phyloP scores from a whole-genome alignment of 2,113 vertebrate species.

The Mormoops blainvillei region DNA sequence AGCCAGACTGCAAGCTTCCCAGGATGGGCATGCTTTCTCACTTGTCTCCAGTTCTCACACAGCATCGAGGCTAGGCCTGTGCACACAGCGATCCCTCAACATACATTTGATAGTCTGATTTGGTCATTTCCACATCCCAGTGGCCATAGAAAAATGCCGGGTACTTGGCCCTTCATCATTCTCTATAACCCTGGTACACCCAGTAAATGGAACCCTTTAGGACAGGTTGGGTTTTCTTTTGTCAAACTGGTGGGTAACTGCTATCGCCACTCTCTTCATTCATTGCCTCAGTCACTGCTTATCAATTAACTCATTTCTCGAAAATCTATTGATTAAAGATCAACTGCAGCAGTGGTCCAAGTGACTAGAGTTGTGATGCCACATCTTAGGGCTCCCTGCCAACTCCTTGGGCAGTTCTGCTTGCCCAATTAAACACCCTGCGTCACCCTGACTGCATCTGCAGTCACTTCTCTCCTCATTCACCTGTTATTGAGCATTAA shows the following conservation, averaged over 20 bases:
- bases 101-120: not conserved
- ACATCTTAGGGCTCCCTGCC: conserved; percentile 2
- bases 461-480: conserved; percentile 1
- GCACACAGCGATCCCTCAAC: not conserved
- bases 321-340: conserved; percentile 32
- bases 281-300: not conserved
- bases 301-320: not conserved
- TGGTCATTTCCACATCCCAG: not conserved
- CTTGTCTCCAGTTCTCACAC: not conserved
- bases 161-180: not conserved
- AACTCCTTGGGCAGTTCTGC: not conserved
- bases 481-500: conserved; percentile 67
- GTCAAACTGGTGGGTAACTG: not conserved
- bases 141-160: not conserved
- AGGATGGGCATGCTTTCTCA: not conserved
- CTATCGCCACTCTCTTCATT: not conserved
- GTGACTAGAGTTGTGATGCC: not conserved
- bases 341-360: not conserved
- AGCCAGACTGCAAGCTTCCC: not conserved
- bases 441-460: not conserved
- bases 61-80: not conserved
- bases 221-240: not conserved
- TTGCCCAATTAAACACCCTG: conserved; percentile 45
- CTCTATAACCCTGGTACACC: not conserved
- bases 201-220: not conserved